phyloP scores from a whole-genome alignment of 2,113 vertebrate species.

The Callospermophilus lateralis region DNA sequence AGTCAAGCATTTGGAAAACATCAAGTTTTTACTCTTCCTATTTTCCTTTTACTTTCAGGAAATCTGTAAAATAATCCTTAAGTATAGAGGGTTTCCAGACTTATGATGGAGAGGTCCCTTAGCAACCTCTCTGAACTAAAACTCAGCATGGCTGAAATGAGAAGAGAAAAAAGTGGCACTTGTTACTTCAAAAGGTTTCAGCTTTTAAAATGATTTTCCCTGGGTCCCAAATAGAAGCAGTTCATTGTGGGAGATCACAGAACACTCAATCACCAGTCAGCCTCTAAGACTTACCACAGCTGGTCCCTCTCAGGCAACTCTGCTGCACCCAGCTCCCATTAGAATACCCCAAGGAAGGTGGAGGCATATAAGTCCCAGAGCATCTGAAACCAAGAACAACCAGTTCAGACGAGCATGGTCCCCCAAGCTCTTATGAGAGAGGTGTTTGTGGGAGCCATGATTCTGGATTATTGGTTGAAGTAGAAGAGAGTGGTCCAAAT shows the following conservation, averaged over 20 bases:
- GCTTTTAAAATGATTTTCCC: constrained; percentile 65
- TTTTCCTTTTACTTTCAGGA: constrained; percentile 65
- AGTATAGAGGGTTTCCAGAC: constrained; percentile 28
- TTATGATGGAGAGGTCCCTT: constrained; percentile 26
- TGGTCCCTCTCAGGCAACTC: fast-evolving
- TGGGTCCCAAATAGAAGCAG: constrained; percentile 36
- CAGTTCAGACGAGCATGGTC: not conserved
- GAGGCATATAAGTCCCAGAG: not conserved
- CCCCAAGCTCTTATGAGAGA: not conserved
- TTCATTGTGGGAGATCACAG: not conserved
- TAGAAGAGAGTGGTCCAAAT: not conserved
- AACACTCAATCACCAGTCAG: not conserved
- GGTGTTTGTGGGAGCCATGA: not conserved
- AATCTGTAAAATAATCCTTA: constrained; percentile 61
- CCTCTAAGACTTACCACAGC: not conserved
- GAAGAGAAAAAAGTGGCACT: constrained; percentile 39
- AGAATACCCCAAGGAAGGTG: not conserved
- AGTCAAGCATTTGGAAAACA: not conserved
- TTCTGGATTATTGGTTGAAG: not conserved
- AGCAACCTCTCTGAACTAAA: constrained; percentile 38
- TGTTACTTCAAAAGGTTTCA: constrained; percentile 61
- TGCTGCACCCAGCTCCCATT: not conserved
- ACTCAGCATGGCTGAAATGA: constrained; percentile 54
- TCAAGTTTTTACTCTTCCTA: constrained; percentile 42
- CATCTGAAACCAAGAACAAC: not conserved